Evolutionary conservation across 2,113 vertebrate species (phyloP), one percentile per base, ranked within the genome.

Genomic region (Pterocles gutturalis): DNA sequence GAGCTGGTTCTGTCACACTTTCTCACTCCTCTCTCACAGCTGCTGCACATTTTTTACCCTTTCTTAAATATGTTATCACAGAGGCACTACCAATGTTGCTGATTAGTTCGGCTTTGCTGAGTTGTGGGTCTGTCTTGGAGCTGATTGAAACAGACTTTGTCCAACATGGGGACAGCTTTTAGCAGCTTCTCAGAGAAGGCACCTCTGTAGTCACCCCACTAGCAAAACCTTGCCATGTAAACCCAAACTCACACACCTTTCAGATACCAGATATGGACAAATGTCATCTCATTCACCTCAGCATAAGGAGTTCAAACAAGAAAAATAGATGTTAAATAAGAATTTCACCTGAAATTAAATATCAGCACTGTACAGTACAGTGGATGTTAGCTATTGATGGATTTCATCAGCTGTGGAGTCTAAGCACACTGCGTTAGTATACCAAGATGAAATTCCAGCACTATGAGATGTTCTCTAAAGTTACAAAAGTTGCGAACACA

Each of bases 31-130:
- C 21, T 48, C 10, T 81, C 45, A 76, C 31, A 66, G 51, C 11
- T 71, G 22, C 17, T 54, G 31, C 14, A 71, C 17, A 11, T 31
- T 22, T 83, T 84, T 48, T 33, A 64, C 11, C 3, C 18, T 62
- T 51, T 57, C 60, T 76, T 41, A 70, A 58, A 48, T 69, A 57
- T 17, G 4, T 62, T 75, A 10, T 60, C 6, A 24, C 2, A 18
- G 22, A 70, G 7, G 11, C 3, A 6, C 10, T 75, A 48, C 9
- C 15, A 64, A 41, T 3, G 12, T 15, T 1, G 3, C 3, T 62
- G 17, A 57, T 67, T 83, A 26, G 19, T 77, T 72, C 33, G 46
- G 48, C 28, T 67, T 55, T 86, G 46, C 21, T 34, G 20, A 67
- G 5, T 2, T 11, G 6, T 24, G 8, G 6, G 2, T 29, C 14